Conservation (phyloP, 2,797 vertebrate species). For the Cynopterus sphinx region DNA sequence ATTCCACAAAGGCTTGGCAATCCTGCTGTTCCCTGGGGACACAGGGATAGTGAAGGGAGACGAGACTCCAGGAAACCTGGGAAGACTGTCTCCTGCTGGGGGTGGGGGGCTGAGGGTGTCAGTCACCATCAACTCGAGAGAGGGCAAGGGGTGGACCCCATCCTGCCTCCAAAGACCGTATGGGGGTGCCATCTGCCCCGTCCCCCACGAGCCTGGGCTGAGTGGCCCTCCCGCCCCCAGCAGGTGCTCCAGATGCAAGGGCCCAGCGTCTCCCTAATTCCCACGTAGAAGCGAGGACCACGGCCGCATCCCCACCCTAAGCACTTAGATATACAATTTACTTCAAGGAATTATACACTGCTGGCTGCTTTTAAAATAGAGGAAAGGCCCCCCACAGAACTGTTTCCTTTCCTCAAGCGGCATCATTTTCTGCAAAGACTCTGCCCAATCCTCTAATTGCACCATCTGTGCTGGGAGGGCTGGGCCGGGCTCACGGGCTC, state of each 20-base stretch:
- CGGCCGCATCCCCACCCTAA: not conserved
- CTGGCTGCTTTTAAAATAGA: conserved; percentile 57
- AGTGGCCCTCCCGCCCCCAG: not conserved
- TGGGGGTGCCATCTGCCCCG: not conserved
- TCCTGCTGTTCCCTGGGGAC: not conserved
- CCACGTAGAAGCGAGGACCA: fast-evolving
- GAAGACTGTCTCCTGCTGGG: not conserved
- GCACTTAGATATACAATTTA: conserved; percentile 56
- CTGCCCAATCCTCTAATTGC: conserved; percentile 52
- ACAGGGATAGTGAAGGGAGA: too few relatives aligned
- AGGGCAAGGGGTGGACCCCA: fast-evolving
- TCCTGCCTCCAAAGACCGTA: not conserved
- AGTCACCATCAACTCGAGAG: not conserved
- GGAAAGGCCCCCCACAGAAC: conserved; percentile 62
- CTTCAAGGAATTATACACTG: conserved; percentile 69
- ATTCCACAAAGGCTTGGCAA: not conserved
- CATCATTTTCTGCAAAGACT: conserved; percentile 48
- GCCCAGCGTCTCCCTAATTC: not conserved
- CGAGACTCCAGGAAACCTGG: not conserved
- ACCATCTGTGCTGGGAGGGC: conserved; percentile 54
- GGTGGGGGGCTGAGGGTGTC: too few relatives aligned
- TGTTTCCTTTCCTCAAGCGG: conserved; percentile 69
- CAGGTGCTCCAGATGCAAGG: not conserved
- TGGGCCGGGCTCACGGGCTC: fast-evolving
- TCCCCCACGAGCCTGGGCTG: not conserved